phyloP scores from a whole-genome alignment of 2,888 invertebrate species.

The Papilio gigon region DNA sequence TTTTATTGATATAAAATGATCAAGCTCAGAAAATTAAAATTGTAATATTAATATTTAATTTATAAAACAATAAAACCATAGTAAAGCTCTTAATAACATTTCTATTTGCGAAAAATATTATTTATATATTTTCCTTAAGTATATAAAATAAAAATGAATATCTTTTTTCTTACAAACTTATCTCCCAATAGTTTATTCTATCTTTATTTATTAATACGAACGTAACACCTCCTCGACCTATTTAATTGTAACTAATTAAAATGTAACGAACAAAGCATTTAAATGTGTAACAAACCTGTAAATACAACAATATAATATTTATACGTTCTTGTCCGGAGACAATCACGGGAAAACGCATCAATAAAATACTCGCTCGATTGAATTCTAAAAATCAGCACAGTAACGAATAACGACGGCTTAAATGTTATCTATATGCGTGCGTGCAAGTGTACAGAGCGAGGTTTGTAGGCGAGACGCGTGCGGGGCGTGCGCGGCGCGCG shows the following conservation, averaged over 20 bases:
- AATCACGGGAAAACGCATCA: conserved; percentile 12
- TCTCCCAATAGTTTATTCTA: neutral
- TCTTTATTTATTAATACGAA: neutral
- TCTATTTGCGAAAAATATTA: no score
- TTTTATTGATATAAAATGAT: no score
- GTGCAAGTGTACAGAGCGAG: conserved; percentile 58
- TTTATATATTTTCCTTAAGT: no score
- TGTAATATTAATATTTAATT: no score
- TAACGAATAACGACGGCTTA: conserved; percentile 44
- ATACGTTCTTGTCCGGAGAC: neutral
- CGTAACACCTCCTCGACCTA: neutral
- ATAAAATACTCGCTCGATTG: neutral
- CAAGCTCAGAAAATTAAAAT: no score
- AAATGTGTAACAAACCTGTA: neutral
- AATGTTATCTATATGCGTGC: conserved; percentile 49
- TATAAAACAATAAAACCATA: no score
- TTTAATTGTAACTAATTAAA: neutral
- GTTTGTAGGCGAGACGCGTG: conserved; percentile 47
- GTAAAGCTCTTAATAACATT: no score
- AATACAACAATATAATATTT: neutral
- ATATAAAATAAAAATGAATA: no score
- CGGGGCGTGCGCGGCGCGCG: conserved; percentile 39
- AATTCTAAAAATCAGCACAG: conserved; percentile 45
- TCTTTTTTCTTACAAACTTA: no score
- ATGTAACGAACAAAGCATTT: neutral